A percentile compares a stretch with the other conserved stretches of the same genome.
phyloP scores from a whole-genome alignment of 2,113 vertebrate genomes.

The Clarias gariepinus region DNA sequence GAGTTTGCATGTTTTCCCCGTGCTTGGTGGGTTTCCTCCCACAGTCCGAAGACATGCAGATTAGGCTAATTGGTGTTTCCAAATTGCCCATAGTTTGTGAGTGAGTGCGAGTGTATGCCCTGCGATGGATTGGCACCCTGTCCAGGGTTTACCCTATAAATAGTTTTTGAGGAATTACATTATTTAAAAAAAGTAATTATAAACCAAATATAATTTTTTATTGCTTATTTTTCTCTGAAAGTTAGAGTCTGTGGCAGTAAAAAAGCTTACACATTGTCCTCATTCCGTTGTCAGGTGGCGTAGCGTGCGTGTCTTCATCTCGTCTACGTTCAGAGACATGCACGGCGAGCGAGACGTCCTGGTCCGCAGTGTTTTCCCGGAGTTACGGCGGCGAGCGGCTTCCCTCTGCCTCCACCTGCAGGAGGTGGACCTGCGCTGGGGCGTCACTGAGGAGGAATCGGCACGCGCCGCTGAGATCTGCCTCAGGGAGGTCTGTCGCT shows the following conservation, averaged over 20 bases:
- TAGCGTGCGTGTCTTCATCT: slow-evolving; percentile 81
- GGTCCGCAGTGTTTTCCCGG: slow-evolving; percentile 79
- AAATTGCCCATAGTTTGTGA: no score
- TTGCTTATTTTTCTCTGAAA: background rate
- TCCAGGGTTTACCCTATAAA: no score
- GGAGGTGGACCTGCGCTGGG: slow-evolving; percentile 89
- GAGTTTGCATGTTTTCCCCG: no score
- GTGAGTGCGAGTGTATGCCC: no score
- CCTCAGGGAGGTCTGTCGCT: slow-evolving; percentile 81
- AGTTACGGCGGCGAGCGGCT: slow-evolving; percentile 76
- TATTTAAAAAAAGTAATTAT: background rate
- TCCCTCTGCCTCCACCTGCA: slow-evolving; percentile 74
- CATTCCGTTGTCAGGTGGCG: slow-evolving; percentile 73
- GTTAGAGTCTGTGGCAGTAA: background rate
- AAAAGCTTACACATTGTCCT: background rate
- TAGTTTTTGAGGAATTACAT: background rate
- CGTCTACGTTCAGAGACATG: slow-evolving; percentile 91
- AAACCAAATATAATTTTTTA: background rate
- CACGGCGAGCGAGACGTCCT: slow-evolving; percentile 83
- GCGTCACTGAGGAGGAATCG: slow-evolving; percentile 83
- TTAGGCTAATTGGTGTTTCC: no score
- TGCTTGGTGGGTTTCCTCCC: no score
- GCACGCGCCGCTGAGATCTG: slow-evolving; percentile 78
- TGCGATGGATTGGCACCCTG: no score
- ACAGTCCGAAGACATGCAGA: no score